Conservation (phyloP, 2,113 vertebrate genomes). For the Cyrtonyx montezumae region DNA sequence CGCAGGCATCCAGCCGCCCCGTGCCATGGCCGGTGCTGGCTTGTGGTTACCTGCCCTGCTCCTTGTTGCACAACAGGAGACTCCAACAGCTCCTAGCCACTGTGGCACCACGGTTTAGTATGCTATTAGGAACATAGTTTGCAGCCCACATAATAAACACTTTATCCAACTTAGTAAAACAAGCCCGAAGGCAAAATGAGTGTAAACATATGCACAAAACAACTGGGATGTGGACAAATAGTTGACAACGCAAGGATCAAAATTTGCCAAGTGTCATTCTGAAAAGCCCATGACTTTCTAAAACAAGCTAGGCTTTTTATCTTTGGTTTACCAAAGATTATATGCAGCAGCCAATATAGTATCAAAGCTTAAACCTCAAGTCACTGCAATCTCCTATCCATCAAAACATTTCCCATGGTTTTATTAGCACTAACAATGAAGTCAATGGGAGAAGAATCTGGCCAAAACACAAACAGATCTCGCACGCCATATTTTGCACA, state of each 20-base stretch:
- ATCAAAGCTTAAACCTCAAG: constrained; percentile 52
- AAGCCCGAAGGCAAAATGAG: constrained; percentile 24
- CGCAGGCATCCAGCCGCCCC: background rate
- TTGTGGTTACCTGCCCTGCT: constrained; percentile 71
- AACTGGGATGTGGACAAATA: constrained; percentile 52
- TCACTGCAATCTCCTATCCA: background rate
- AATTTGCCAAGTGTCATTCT: constrained; percentile 52
- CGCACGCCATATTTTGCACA: background rate
- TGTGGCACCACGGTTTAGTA: constrained; percentile 63
- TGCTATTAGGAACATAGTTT: constrained; percentile 71
- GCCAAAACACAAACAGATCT: constrained; percentile 20
- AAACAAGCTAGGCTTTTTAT: constrained; percentile 49
- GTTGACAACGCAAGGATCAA: constrained; percentile 26
- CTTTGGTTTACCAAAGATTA: constrained; percentile 51
- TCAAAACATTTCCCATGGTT: constrained; percentile 57
- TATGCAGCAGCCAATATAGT: constrained; percentile 19
- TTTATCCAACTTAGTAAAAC: constrained; percentile 62
- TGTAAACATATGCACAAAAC: constrained; percentile 64
- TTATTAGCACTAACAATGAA: constrained; percentile 42
- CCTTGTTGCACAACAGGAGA: constrained; percentile 45
- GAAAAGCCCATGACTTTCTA: constrained; percentile 51
- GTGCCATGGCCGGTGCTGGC: constrained; percentile 30
- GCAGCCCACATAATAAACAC: constrained; percentile 69
- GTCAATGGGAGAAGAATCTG: background rate
- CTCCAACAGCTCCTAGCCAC: constrained; percentile 47